These are phyloP conservation scores for Melanchra persicariae DNA, from an alignment of 2,888 invertebrate species.

Conservation along the genomic window DNA sequence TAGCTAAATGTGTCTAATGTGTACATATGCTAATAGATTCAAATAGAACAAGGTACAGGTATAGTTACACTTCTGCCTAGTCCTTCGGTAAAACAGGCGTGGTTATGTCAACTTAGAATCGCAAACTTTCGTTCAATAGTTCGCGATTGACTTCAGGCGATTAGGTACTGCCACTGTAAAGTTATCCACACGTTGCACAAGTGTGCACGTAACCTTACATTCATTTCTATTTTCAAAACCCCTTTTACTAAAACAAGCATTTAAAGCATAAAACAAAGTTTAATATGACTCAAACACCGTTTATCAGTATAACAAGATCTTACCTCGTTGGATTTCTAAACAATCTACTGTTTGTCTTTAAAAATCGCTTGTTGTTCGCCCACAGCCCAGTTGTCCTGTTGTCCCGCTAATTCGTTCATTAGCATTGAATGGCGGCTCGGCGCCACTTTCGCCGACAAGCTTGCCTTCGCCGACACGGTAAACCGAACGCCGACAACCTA, in stretches of 20 bases:
- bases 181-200: not conserved
- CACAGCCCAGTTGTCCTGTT: conserved; percentile 41
- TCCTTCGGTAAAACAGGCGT: too few relatives aligned
- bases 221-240: not conserved
- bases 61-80: too few relatives aligned
- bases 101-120: not conserved
- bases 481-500: conserved; percentile 56
- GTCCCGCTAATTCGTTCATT: conserved; percentile 72
- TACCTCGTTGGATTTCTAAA: conserved; percentile 51
- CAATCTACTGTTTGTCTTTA: conserved; percentile 34
- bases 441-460: conserved; percentile 70
- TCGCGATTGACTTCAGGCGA: too few relatives aligned
- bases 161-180: too few relatives aligned
- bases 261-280: conserved; percentile 19
- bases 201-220: not conserved
- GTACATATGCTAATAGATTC: too few relatives aligned
- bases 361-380: conserved; percentile 58
- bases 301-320: conserved; percentile 46
- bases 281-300: conserved; percentile 21
- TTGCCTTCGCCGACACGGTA: conserved; percentile 61
- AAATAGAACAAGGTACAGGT: too few relatives aligned
- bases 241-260: conserved; percentile 10
- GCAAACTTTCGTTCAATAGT: too few relatives aligned
- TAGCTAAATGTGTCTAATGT: too few relatives aligned
- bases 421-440: conserved; percentile 74